Base-by-base conservation (phyloP, 30 jellyfish, hydroid and myxozoan genomes). In the Hydractinia echinata region DNA sequence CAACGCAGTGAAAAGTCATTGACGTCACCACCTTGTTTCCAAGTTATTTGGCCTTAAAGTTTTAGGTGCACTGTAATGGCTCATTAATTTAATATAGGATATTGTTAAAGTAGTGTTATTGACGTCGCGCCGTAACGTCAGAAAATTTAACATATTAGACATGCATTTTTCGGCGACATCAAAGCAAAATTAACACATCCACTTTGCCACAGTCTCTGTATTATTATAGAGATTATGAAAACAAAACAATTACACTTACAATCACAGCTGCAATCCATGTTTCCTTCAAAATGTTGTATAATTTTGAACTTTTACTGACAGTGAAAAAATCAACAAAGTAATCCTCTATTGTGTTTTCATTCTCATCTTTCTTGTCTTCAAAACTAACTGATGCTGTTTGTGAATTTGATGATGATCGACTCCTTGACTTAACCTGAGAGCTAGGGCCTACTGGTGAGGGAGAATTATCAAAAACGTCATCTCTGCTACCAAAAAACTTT, bases 241-340 rank as follows among this genome's bases (percentile, higher is more conserved):
- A 13, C 0, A 66, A 66, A 30, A 30, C 44, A 30, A 30, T 30
- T 30, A 30, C 5, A 77, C 85, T 77, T 55, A 77, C 85, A 8
- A 77, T 20, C 53, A 77, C 30, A 14, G 85, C 6, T 18, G 53
- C 30, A 55, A 77, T 54, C 85, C 85, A 77, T 52, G 85, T 39
- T 30, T 77, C 79, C 30, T 61, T 60, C 18, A 77, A 15, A 77
- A 77, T 55, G 60, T 77, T 77, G 60, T 54, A 77, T 14, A 77
- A 16, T 18, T 77, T 77, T 6, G 77, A 54, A 4, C 79, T 60
- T 54, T 55, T 55, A 20, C 53, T 30, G 6, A 77, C 85, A 15
- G 85, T 77, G 55, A 77, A 77, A 51, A 77, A 13, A 53, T 77
- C 79, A 10, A 77, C 82, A 18, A 30, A 21, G 39, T 77, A 77